Percentiles rank a stretch among this genome's conserved stretches.
Evolutionary conservation across 2,888 invertebrate genomes (phyloP).

Genomic region (Dichetophora obliterata): DNA sequence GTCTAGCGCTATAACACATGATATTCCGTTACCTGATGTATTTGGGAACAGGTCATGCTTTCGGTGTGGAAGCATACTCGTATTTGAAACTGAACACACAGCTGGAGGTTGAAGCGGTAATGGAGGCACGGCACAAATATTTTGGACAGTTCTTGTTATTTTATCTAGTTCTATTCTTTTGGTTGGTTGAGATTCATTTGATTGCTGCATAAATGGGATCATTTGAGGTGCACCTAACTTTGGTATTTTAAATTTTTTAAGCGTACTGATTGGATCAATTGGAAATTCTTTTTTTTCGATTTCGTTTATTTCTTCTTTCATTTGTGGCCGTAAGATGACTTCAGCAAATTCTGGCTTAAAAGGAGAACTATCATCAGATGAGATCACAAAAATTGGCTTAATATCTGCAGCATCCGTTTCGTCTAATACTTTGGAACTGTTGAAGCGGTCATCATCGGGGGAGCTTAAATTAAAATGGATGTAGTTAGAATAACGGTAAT

Average conservation of each 20-base stretch:
- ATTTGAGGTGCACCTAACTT: conserved; percentile 30
- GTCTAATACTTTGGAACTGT: conserved; percentile 25
- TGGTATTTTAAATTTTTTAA: conserved; percentile 49
- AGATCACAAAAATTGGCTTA: background rate
- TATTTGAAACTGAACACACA: background rate
- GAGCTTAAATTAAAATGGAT: conserved; percentile 47
- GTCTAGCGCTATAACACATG: background rate
- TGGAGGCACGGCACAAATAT: conserved; percentile 40
- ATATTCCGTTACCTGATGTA: background rate
- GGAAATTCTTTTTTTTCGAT: background rate
- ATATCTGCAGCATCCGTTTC: background rate
- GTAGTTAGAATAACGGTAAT: background rate
- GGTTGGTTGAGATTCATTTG: background rate
- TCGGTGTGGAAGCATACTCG: background rate
- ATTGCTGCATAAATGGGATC: background rate
- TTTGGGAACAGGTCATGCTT: background rate
- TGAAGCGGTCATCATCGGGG: conserved; percentile 52
- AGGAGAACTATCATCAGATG: background rate
- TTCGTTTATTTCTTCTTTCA: background rate
- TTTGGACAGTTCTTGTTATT: conserved; percentile 46
- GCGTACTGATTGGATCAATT: background rate
- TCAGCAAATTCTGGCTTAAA: background rate
- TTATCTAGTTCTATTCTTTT: conserved; percentile 40
- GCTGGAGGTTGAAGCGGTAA: conserved; percentile 18
- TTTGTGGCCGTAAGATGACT: background rate